phyloP scores from a whole-genome alignment of 2,888 invertebrate genomes.

The Athalia rosae region DNA sequence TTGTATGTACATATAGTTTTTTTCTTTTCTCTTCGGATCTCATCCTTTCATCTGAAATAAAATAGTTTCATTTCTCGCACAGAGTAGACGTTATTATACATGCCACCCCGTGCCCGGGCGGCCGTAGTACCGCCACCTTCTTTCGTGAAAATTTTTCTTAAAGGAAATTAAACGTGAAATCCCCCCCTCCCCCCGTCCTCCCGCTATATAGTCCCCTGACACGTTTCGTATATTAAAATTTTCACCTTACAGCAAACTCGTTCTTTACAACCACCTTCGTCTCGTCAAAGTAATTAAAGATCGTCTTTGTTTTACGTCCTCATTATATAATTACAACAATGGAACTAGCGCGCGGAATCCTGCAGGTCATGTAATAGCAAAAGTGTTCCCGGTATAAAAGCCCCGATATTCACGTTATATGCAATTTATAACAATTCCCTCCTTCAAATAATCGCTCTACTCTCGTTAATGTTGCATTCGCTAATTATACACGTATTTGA shows the following conservation, averaged over 20 bases:
- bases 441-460: constrained; percentile 8
- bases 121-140: neutral
- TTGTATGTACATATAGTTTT: neutral
- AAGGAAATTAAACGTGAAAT: constrained; percentile 38
- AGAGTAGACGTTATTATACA: constrained; percentile 10
- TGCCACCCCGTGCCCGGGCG: neutral
- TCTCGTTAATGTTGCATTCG: neutral
- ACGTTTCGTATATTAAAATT: constrained; percentile 41
- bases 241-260: constrained; percentile 38
- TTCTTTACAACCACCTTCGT: constrained; percentile 38
- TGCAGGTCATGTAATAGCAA: constrained; percentile 7
- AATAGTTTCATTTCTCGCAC: constrained; percentile 34
- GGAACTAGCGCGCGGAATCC: neutral
- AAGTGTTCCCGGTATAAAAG: constrained; percentile 1
- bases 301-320: constrained; percentile 32
- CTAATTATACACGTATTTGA: neutral
- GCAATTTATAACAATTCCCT: constrained; percentile 30
- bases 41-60: constrained; percentile 32
- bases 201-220: neutral
- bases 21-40: neutral
- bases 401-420: constrained; percentile 26
- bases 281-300: constrained; percentile 44
- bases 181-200: constrained; percentile 14
- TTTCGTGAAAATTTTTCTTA: constrained; percentile 31
- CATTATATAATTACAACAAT: constrained; percentile 30